A percentile compares a stretch with the other conserved stretches of the same genome.
phyloP scores from a whole-genome alignment of 2,113 vertebrate species.

The Atrichornis clamosus region DNA sequence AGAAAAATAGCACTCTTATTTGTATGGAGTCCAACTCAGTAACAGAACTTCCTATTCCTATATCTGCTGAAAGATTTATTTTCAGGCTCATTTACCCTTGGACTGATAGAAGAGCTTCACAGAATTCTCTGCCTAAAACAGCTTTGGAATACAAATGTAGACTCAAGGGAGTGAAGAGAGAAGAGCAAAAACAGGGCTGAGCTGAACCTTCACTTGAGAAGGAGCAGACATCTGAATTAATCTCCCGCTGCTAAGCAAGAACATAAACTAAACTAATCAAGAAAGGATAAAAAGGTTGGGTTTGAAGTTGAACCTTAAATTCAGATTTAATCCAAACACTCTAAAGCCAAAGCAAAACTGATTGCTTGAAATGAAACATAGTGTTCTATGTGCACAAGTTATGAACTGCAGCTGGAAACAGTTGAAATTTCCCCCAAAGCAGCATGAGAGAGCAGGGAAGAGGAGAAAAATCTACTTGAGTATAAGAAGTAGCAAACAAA shows the following conservation, averaged over 20 bases:
- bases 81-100: constrained; percentile 67
- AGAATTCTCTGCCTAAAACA: constrained; percentile 31
- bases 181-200: neutral
- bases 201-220: neutral
- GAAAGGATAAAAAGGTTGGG: constrained; percentile 9
- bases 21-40: neutral
- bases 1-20: constrained; percentile 20
- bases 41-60: constrained; percentile 18
- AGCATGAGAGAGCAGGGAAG: neutral
- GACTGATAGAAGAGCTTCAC: constrained; percentile 43
- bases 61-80: constrained; percentile 56
- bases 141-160: constrained; percentile 61
- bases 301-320: constrained; percentile 35
- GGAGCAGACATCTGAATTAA: constrained; percentile 1
- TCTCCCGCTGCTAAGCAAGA: neutral
- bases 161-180: neutral
- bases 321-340: constrained; percentile 44
- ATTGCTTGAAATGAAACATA: neutral
- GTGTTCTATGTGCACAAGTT: neutral
- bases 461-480: neutral
- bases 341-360: constrained; percentile 7
- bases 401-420: neutral
- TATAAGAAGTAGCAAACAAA: neutral
- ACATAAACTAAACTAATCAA: constrained; percentile 22
- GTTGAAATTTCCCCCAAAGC: neutral